These are phyloP conservation scores for Notolabrus celidotus DNA, from an alignment of 2,797 vertebrate species.

Conservation along the genomic window DNA sequence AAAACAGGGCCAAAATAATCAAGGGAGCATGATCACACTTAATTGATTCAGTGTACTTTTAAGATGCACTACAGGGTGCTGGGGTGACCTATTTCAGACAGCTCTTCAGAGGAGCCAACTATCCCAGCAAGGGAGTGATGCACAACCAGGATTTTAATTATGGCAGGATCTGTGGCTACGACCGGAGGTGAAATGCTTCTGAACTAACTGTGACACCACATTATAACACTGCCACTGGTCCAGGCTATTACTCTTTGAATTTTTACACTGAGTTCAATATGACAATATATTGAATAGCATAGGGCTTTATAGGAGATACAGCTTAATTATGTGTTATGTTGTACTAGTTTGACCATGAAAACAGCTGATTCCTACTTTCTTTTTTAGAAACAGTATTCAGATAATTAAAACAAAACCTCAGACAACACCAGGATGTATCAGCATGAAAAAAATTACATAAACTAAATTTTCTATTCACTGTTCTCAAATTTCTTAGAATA, in stretches of 20 bases:
- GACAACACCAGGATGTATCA: neutral
- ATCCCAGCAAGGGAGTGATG: slow-evolving; percentile 81
- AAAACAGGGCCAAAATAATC: slow-evolving; percentile 86
- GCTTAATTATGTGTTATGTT: slow-evolving; percentile 38
- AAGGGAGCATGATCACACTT: slow-evolving; percentile 86
- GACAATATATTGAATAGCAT: slow-evolving; percentile 33
- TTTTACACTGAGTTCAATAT: slow-evolving; percentile 39
- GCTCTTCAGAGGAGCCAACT: slow-evolving; percentile 83
- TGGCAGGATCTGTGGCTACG: slow-evolving; percentile 75
- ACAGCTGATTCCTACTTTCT: slow-evolving; percentile 16
- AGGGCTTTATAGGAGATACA: slow-evolving; percentile 15
- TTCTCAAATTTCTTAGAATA: slow-evolving; percentile 1
- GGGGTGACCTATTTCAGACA: slow-evolving; percentile 87
- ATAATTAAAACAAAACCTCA: slow-evolving; percentile 12
- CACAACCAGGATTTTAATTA: slow-evolving; percentile 85
- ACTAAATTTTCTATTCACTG: neutral
- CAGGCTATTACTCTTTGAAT: slow-evolving; percentile 51
- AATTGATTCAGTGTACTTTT: slow-evolving; percentile 88
- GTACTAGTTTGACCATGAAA: slow-evolving; percentile 5
- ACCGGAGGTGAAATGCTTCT: slow-evolving; percentile 81
- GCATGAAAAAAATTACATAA: neutral
- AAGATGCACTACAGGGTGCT: slow-evolving; percentile 86
- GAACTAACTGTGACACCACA: slow-evolving; percentile 77
- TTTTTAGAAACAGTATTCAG: neutral
- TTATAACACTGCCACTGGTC: slow-evolving; percentile 71